Base-by-base conservation (phyloP, 1,140 invertebrate species). In the Ladona fulva region DNA sequence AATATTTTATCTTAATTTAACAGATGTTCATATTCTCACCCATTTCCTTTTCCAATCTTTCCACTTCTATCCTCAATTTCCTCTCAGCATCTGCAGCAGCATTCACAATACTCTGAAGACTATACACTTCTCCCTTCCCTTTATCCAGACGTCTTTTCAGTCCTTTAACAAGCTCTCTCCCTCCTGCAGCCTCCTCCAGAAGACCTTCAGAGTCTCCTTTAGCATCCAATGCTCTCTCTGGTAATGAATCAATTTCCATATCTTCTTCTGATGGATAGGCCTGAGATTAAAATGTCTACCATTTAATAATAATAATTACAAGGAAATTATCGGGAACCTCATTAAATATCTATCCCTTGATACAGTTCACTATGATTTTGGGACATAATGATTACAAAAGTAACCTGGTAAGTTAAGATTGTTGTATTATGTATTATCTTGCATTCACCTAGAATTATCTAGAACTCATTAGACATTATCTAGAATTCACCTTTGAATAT, bases 401-500 rank as follows among this genome's bases (percentile, higher is more conserved):
- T n/a, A n/a, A n/a, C n/a, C n/a, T n/a, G n/a, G n/a, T n/a, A n/a
- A n/a, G n/a, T n/a, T n/a, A n/a, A n/a, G n/a, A n/a, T n/a, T n/a
- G n/a, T n/a, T n/a, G n/a, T n/a, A n/a, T n/a, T n/a, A n/a, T n/a
- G n/a, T n/a, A n/a, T n/a, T n/a, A n/a, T n/a, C n/a, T n/a, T n/a
- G n/a, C n/a, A n/a, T n/a, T n/a, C n/a, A n/a, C n/a, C n/a, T 37
- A 37, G 8, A 37, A 37, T 37, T 37, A 5, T 37, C 8, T 37
- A 37, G 8, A 37, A 37, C 29, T 37, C 3, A 37, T n/a, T n/a
- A n/a, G n/a, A n/a, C n/a, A n/a, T n/a, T n/a, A n/a, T n/a, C n/a
- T n/a, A 37, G 12, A 78, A 75, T 81, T 82, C 79, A 89, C 89
- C 77, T 87, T 85, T 75, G 87, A 86, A 74, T 89, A 87, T 37